phyloP scores from a whole-genome alignment of 2,797 vertebrate genomes.

The Scolopax rusticola region DNA sequence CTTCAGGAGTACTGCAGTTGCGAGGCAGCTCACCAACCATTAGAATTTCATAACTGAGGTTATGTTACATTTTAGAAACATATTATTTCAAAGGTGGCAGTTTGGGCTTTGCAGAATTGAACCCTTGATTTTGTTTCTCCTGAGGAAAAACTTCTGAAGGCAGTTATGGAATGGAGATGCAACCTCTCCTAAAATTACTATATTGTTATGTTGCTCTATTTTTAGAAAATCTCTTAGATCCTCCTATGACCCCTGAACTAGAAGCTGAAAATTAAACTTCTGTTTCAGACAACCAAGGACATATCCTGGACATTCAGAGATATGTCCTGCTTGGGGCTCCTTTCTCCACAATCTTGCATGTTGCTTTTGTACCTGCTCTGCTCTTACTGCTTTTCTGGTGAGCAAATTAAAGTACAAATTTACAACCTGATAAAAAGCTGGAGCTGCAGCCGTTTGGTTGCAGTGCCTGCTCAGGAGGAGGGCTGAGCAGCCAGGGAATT shows the following conservation, averaged over 20 bases:
- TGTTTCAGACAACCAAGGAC: not conserved
- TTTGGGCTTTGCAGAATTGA: not conserved
- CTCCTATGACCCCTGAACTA: not conserved
- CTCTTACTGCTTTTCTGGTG: conserved; percentile 11
- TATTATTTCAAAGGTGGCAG: not conserved
- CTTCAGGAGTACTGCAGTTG: not conserved
- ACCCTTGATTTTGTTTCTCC: not conserved
- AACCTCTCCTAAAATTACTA: not conserved
- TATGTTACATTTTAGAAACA: not conserved
- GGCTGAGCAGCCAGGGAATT: not conserved
- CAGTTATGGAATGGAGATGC: not conserved
- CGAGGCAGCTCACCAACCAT: not conserved
- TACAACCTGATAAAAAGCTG: not conserved
- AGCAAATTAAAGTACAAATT: not conserved
- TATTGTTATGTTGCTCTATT: not conserved
- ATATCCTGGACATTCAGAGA: not conserved
- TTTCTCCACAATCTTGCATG: not conserved
- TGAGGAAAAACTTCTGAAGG: not conserved
- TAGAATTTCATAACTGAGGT: not conserved
- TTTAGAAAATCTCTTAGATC: conserved; percentile 2
- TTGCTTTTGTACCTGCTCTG: not conserved
- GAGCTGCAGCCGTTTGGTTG: not conserved
- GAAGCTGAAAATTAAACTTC: conserved; percentile 8
- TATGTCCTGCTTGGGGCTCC: not conserved
- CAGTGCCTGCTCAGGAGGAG: conserved; percentile 6